phyloP scores from a whole-genome alignment of 1,140 invertebrate genomes.

The Acyrthosiphon pisum region DNA sequence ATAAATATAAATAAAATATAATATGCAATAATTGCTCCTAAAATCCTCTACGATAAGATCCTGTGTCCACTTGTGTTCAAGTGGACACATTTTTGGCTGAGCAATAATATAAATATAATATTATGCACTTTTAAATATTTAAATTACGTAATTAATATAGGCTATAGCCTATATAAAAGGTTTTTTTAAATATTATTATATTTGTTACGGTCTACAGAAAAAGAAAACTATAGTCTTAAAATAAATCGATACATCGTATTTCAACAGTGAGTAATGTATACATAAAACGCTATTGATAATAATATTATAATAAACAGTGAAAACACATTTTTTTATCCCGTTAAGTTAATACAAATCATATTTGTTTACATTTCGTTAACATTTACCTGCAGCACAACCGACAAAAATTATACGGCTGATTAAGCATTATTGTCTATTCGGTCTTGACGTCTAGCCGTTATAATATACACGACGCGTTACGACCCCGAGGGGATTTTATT shows the following conservation, averaged over 20 bases:
- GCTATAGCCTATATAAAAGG: too few relatives aligned
- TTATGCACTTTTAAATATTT: neutral
- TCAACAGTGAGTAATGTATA: neutral
- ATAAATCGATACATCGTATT: neutral
- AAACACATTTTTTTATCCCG: neutral
- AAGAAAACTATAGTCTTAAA: neutral
- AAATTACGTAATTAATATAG: neutral
- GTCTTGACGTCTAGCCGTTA: slow-evolving; percentile 27
- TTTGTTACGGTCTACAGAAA: neutral
- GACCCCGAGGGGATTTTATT: neutral
- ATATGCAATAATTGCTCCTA: too few relatives aligned
- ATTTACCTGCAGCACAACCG: neutral
- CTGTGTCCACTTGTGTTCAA: neutral
- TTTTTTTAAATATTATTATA: neutral
- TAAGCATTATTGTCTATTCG: slow-evolving; percentile 29
- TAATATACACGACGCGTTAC: neutral
- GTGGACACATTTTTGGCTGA: neutral
- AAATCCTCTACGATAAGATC: too few relatives aligned
- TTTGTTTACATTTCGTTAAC: neutral
- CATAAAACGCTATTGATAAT: neutral
- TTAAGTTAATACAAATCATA: neutral
- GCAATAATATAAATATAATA: neutral
- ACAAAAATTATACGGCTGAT: slow-evolving; percentile 32
- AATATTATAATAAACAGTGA: neutral
- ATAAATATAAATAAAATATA: too few relatives aligned